Conservation (phyloP, 2,888 invertebrate genomes). For the Adelphocoris suturalis region DNA sequence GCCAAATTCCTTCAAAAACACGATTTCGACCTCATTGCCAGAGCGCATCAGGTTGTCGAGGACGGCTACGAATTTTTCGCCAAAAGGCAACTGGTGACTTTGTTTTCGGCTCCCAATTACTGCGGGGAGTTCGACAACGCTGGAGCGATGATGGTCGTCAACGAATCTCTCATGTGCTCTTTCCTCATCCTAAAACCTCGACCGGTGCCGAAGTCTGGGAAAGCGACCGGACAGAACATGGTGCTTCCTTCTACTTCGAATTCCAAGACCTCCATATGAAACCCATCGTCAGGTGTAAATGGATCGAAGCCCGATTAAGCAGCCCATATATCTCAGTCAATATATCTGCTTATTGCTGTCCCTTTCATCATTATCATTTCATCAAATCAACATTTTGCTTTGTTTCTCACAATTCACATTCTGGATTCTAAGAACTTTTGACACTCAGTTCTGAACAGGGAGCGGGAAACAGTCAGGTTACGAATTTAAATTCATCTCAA, state of each 20-base stretch:
- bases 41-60: constrained; percentile 99
- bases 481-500: too few relatives aligned
- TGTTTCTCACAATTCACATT: too few relatives aligned
- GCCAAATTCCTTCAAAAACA: constrained; percentile 99
- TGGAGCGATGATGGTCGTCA: constrained; percentile 98
- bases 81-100: constrained; percentile 95
- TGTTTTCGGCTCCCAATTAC: constrained; percentile 96
- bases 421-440: too few relatives aligned
- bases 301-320: not conserved
- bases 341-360: too few relatives aligned
- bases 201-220: constrained; percentile 28
- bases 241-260: constrained; percentile 18
- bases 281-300: not conserved
- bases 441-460: too few relatives aligned
- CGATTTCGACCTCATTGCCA: constrained; percentile 99
- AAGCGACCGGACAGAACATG: constrained; percentile 4
- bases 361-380: too few relatives aligned
- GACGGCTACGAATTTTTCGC: constrained; percentile 99
- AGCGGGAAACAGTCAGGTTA: too few relatives aligned
- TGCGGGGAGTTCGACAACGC: constrained; percentile 95
- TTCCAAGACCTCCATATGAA: constrained; percentile 8
- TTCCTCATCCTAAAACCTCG: constrained; percentile 91
- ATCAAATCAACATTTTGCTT: too few relatives aligned
- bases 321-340: too few relatives aligned
- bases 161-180: constrained; percentile 99